Conservation (phyloP, 2,888 invertebrate genomes). For the Conops quadrifasciatus region DNA sequence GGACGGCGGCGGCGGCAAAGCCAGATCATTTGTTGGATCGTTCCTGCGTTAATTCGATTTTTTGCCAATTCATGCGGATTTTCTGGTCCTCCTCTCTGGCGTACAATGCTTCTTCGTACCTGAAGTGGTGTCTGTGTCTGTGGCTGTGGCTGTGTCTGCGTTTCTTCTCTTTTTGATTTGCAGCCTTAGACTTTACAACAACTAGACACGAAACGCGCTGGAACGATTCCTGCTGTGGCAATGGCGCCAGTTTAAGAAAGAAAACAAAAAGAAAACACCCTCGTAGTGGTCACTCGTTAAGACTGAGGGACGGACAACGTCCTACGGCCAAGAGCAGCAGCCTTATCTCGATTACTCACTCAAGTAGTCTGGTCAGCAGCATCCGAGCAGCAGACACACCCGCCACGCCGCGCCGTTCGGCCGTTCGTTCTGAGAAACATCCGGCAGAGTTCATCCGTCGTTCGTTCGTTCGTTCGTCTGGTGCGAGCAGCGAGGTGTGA, state of each 20-base stretch:
- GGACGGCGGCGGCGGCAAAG: neutral
- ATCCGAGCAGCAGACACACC: neutral
- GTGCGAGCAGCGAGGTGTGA: slow-evolving; percentile 10
- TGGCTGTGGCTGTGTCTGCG: too few relatives aligned
- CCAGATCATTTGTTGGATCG: neutral
- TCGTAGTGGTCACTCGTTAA: slow-evolving; percentile 5
- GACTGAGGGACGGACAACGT: neutral
- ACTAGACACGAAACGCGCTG: slow-evolving; percentile 8
- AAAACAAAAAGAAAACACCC: slow-evolving; percentile 32
- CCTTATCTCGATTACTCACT: neutral
- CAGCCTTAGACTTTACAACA: neutral
- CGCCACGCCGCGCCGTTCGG: neutral
- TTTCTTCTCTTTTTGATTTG: neutral
- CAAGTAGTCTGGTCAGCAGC: neutral
- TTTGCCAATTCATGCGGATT: too few relatives aligned
- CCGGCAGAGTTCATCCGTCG: neutral
- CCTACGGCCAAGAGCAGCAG: slow-evolving; percentile 1
- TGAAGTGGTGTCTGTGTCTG: neutral
- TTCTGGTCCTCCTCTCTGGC: neutral
- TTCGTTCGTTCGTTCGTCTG: too few relatives aligned
- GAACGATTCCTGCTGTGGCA: slow-evolving; percentile 43
- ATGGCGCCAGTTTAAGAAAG: slow-evolving; percentile 41
- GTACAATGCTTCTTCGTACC: neutral
- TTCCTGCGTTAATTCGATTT: too few relatives aligned
- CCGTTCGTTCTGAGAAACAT: neutral